A percentile compares a stretch with the other conserved stretches of the same genome.
Evolutionary conservation across 2,888 invertebrate genomes (phyloP).

Genomic region (Celastrina argiolus): DNA sequence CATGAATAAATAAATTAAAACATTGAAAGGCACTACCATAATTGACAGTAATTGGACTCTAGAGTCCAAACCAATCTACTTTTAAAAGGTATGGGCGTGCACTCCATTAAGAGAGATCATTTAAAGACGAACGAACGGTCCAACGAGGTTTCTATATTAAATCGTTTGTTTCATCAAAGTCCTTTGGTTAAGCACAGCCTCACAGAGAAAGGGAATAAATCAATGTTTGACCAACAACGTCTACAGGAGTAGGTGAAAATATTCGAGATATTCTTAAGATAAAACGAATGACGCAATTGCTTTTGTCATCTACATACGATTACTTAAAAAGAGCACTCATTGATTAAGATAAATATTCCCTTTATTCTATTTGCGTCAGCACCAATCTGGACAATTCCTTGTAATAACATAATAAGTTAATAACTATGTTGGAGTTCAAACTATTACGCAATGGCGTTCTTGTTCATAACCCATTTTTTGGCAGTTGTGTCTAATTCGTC

Average conservation of each 20-base stretch:
- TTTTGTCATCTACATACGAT: not conserved
- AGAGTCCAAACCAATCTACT: not conserved
- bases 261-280: no score
- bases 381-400: not conserved
- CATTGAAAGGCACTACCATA: slow-evolving; percentile 3
- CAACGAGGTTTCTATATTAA: not conserved
- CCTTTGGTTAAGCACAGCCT: no score
- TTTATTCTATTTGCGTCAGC: no score
- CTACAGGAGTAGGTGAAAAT: no score
- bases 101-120: not conserved
- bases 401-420: not conserved
- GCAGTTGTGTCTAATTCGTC: not conserved
- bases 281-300: no score
- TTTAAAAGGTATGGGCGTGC: not conserved
- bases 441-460: not conserved
- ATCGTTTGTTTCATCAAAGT: no score
- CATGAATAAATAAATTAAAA: not conserved
- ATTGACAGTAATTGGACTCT: not conserved
- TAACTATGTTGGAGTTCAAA: not conserved
- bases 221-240: no score
- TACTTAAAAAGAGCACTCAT: no score
- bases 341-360: no score
- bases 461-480: not conserved
- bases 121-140: not conserved
- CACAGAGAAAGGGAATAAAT: no score